A percentile compares a stretch with the other conserved stretches of the same genome.
Evolutionary conservation across 2,888 invertebrate species (phyloP).

Genomic region (Uloborus plumipes): DNA sequence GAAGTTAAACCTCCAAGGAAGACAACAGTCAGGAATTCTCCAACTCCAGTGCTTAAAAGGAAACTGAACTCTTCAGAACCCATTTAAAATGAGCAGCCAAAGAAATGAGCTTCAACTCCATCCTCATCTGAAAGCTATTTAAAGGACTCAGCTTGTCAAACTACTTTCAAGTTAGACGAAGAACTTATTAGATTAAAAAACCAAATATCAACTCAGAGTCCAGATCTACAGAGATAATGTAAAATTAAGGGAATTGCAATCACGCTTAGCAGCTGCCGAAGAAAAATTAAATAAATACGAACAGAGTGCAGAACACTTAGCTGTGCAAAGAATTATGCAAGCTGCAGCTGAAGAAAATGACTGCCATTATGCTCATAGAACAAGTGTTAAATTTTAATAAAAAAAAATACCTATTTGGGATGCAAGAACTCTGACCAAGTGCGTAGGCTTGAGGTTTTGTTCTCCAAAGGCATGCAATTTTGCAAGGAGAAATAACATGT

Average conservation of each 20-base stretch:
- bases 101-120: not conserved
- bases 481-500: not conserved
- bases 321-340: not conserved
- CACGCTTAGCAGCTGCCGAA: not conserved
- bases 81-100: no score
- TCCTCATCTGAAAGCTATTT: not conserved
- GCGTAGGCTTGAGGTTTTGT: not conserved
- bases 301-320: not conserved
- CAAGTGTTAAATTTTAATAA: not conserved
- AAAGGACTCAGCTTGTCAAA: not conserved
- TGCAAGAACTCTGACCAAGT: not conserved
- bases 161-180: not conserved
- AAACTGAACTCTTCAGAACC: no score
- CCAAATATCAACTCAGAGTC: not conserved
- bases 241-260: not conserved
- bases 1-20: not conserved
- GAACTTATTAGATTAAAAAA: not conserved
- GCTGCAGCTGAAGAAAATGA: constrained; percentile 1
- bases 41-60: not conserved
- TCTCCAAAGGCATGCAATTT: not conserved
- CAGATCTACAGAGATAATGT: not conserved
- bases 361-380: not conserved
- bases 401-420: not conserved
- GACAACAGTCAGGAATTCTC: not conserved
- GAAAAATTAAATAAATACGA: constrained; percentile 1